Conservation (phyloP, 2,888 invertebrate species). For the Deilephila elpenor region DNA sequence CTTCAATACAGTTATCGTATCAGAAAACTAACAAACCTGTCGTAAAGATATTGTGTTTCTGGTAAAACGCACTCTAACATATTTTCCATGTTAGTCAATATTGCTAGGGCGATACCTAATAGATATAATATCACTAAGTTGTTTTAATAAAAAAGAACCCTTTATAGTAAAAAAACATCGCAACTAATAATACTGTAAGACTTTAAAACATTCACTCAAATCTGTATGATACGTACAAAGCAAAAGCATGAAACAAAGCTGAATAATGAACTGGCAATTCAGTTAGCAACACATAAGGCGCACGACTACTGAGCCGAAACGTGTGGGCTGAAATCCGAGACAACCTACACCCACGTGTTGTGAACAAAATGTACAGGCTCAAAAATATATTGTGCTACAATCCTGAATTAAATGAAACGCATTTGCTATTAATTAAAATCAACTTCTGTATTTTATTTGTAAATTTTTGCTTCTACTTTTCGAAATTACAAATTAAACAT, state of each 20-base stretch:
- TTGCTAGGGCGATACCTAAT: not conserved
- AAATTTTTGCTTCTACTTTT: too few species aligned
- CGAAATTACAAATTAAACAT: too few species aligned
- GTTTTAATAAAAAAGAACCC: not conserved
- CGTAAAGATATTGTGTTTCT: constrained; percentile 16
- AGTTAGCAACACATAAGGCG: not conserved
- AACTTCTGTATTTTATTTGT: too few species aligned
- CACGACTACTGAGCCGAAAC: not conserved
- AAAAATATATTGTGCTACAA: not conserved
- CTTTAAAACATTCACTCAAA: too few species aligned
- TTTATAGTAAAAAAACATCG: not conserved
- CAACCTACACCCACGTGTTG: not conserved
- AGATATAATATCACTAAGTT: not conserved
- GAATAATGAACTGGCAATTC: not conserved
- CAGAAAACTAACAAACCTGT: constrained; percentile 13
- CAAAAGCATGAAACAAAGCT: not conserved
- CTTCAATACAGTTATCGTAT: constrained; percentile 2
- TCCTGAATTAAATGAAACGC: too few species aligned
- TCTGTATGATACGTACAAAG: not conserved
- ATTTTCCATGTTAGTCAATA: not conserved
- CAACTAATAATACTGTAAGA: not conserved
- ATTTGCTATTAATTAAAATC: too few species aligned
- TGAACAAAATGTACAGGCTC: not conserved
- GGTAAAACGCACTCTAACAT: not conserved
- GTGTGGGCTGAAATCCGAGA: constrained; percentile 12